Evolutionary conservation across 2,888 invertebrate genomes (phyloP).

Genomic region (Endotricha flammealis): DNA sequence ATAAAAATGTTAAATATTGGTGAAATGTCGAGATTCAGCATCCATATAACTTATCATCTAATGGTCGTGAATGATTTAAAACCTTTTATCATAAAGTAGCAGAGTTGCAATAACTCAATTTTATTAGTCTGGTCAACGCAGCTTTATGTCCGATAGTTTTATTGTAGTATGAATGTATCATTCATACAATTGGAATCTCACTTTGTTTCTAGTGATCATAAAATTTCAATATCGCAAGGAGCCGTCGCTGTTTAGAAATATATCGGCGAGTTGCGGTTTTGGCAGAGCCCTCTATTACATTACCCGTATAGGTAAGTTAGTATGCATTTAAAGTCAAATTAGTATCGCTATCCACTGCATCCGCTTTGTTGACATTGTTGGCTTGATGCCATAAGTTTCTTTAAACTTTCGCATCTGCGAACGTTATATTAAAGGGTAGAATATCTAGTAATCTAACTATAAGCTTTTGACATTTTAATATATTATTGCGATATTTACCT

Average conservation of each 20-base stretch:
- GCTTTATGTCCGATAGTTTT: slow-evolving; percentile 64
- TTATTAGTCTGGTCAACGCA: slow-evolving; percentile 72
- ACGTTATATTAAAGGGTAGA: slow-evolving; percentile 39
- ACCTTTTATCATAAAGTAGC: slow-evolving; percentile 75
- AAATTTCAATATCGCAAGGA: slow-evolving; percentile 49
- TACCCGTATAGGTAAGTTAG: slow-evolving; percentile 55
- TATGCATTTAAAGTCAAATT: slow-evolving; percentile 64
- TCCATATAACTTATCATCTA: slow-evolving; percentile 74
- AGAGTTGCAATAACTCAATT: slow-evolving; percentile 73
- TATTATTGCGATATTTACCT: slow-evolving; percentile 65
- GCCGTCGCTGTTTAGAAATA: slow-evolving; percentile 35
- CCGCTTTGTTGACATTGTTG: slow-evolving; percentile 56
- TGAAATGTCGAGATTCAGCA: slow-evolving; percentile 69
- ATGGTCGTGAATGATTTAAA: slow-evolving; percentile 76
- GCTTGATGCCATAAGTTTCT: slow-evolving; percentile 52
- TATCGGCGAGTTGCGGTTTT: slow-evolving; percentile 41
- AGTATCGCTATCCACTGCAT: slow-evolving; percentile 50
- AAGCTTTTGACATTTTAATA: slow-evolving; percentile 15
- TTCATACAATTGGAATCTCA: slow-evolving; percentile 31
- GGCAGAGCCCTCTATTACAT: slow-evolving; percentile 45
- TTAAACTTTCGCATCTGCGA: slow-evolving; percentile 39
- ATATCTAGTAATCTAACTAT: slow-evolving; percentile 20
- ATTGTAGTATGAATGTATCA: slow-evolving; percentile 51
- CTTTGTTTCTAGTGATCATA: slow-evolving; percentile 47
- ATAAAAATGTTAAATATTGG: slow-evolving; percentile 74